Evolutionary conservation across 2,113 vertebrate genomes (phyloP), one percentile per base, ranked within the genome.

Genomic region (Oostethus manadensis): DNA sequence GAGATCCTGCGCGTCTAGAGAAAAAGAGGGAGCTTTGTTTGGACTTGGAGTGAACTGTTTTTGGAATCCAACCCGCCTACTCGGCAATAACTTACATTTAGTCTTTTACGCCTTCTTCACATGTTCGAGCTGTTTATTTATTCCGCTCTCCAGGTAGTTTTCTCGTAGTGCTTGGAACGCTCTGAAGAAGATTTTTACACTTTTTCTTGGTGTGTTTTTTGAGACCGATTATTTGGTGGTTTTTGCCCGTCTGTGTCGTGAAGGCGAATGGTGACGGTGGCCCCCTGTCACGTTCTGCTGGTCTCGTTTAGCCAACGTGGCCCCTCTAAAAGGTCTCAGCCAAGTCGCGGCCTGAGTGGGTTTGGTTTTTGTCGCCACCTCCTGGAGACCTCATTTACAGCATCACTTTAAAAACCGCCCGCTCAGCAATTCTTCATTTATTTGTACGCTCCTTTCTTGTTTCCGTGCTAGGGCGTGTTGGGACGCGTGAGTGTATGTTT

Each of bases 1-100:
- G 97, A 99, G 88, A 99, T 99, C 80, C 91, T 99, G 83, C 88
- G 97, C 59, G 97, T 99, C 78, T 97, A 89, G 91, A 81, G 47
- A n/a, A 20, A n/a, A n/a, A 13, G 59, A 59, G 15, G 44, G 50
- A 42, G 38, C 38, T 42, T 33, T 13, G 8, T 10, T 20, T 6
- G 64, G 29, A 60, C 69, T 38, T 40, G 64, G 70, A 78, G 74
- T 78, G 61, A 3, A 56, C 64, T 62, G 64, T 68, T 49, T 66
- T 50, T 66, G 21, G 18, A 33, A 55, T 58, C 46, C 63, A 72
- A 61, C 49, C 15, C n/a, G 54, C 60, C 20, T 42, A n/a, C 76
- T 73, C 75, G 49, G 51, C 75, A 65, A 62, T 76, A 72, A 81
- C 80, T 85, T 79, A 82, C 75, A 68, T 62, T 65, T 71, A 6